Conservation (phyloP, 2,797 vertebrate genomes). For the Danio albolineatus region DNA sequence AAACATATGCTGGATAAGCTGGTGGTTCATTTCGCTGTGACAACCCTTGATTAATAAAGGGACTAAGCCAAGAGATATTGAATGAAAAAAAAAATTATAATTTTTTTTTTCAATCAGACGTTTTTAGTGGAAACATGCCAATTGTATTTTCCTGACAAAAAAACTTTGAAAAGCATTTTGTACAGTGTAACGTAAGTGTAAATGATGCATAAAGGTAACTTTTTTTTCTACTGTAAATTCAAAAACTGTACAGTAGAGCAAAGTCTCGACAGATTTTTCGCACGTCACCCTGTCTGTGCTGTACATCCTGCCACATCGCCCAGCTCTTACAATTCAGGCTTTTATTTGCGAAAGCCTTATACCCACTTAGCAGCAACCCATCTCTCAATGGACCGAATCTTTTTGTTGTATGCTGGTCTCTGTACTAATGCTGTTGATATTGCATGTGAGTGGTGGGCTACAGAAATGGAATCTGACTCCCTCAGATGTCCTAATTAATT, state of each 20-base stretch:
- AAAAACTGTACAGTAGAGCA: not conserved
- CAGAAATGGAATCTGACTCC: conserved; percentile 25
- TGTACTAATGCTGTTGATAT: conserved; percentile 37
- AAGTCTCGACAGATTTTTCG: not conserved
- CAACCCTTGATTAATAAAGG: too few species aligned
- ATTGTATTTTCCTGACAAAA: too few species aligned
- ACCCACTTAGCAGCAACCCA: conserved; percentile 20
- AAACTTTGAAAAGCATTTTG: too few species aligned
- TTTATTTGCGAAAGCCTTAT: conserved; percentile 24
- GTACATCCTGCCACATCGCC: not conserved
- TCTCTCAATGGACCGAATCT: not conserved
- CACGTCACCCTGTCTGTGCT: not conserved
- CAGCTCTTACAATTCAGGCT: not conserved
- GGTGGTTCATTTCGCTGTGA: too few species aligned
- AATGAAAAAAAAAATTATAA: too few species aligned
- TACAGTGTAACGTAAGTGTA: not conserved
- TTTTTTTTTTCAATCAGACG: too few species aligned
- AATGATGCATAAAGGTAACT: not conserved
- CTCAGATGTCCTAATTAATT: conserved; percentile 54
- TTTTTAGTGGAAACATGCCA: too few species aligned
- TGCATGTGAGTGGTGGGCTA: conserved; percentile 36
- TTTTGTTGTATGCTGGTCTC: not conserved
- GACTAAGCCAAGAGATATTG: too few species aligned
- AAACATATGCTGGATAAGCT: too few species aligned
- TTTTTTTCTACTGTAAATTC: not conserved